Conservation (phyloP, 2,113 vertebrate species). For the Ptyas mucosa region DNA sequence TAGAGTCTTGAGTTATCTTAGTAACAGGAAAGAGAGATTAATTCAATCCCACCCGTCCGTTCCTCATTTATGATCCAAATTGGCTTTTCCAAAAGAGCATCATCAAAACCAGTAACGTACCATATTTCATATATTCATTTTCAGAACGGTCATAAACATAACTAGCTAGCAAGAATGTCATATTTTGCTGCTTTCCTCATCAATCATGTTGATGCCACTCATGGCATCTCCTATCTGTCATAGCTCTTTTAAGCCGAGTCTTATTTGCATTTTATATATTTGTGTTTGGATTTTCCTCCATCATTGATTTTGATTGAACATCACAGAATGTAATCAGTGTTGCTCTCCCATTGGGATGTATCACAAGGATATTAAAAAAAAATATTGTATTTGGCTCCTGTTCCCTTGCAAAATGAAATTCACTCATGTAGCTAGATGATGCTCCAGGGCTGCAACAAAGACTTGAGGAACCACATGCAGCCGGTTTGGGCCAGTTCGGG, state of each 20-base stretch:
- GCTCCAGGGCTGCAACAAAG: background rate
- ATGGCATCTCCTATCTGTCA: background rate
- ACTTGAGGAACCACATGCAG: too few relatives aligned
- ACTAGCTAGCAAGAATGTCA: background rate
- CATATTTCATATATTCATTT: background rate
- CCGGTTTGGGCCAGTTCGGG: too few relatives aligned
- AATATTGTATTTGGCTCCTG: background rate
- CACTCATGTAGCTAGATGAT: background rate
- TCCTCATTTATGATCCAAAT: background rate
- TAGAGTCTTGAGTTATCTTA: background rate
- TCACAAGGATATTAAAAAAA: background rate
- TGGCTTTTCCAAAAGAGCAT: background rate
- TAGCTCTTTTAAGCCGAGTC: background rate
- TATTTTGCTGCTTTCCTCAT: background rate
- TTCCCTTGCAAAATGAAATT: background rate
- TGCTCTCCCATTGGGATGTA: background rate
- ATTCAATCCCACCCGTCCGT: background rate
- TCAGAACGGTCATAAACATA: background rate
- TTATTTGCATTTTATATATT: conserved; percentile 5
- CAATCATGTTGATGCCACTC: conserved; percentile 2
- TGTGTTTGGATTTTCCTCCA: background rate
- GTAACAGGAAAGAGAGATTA: background rate
- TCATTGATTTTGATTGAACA: conserved; percentile 7
- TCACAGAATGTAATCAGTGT: background rate
- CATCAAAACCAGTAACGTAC: background rate